phyloP scores from a whole-genome alignment of 2,888 invertebrate species.

The Biston betularia region DNA sequence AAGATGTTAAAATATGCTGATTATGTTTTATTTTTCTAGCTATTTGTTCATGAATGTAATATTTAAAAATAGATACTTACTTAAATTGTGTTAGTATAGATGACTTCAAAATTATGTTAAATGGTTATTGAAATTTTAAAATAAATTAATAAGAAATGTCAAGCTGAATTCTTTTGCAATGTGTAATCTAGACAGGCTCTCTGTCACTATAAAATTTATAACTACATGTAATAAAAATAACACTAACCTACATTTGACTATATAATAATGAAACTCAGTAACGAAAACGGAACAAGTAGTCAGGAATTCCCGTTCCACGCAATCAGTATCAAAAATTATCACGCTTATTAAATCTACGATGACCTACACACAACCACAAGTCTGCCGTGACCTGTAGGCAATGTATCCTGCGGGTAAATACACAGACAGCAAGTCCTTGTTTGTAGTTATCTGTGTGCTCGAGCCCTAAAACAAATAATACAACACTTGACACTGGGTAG shows the following conservation, averaged over 20 bases:
- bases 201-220: not conserved
- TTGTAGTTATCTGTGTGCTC: conserved; percentile 73
- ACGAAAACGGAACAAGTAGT: conserved; percentile 10
- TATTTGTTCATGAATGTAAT: too few relatives aligned
- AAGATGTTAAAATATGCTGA: too few relatives aligned
- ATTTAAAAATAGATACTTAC: too few relatives aligned
- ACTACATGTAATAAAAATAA: not conserved
- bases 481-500: conserved; percentile 42
- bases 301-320: conserved; percentile 49
- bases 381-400: conserved; percentile 77
- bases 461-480: conserved; percentile 63
- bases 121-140: too few relatives aligned
- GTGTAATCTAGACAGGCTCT: not conserved
- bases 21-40: too few relatives aligned
- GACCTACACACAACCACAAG: conserved; percentile 79
- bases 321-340: conserved; percentile 59
- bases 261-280: not conserved
- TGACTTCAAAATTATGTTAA: too few relatives aligned
- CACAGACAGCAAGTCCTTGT: conserved; percentile 66
- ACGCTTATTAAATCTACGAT: conserved; percentile 64
- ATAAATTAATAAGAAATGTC: not conserved
- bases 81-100: too few relatives aligned
- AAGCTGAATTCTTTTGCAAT: not conserved
- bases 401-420: conserved; percentile 72
- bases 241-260: too few relatives aligned